Conservation (phyloP, 1,140 invertebrate genomes). For the Lepeophtheirus salmonis region DNA sequence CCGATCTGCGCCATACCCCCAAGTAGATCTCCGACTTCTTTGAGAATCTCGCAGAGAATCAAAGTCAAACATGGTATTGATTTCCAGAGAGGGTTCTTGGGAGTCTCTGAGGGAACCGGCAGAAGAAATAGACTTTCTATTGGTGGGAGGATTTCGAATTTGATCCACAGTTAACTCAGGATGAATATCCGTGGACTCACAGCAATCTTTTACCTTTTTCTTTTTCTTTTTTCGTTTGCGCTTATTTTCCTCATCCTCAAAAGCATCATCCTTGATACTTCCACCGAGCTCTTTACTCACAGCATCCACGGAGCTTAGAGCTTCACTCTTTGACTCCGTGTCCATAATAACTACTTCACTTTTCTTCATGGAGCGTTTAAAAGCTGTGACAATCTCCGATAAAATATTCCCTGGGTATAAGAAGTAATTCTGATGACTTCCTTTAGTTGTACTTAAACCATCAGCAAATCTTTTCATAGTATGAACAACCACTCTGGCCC, state of each 20-base stretch:
- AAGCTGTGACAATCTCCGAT: no score
- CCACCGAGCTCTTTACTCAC: no score
- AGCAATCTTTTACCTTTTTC: background rate
- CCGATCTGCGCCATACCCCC: background rate
- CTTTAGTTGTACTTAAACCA: no score
- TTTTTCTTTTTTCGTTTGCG: background rate
- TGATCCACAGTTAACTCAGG: slow-evolving; percentile 4
- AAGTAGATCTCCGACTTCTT: background rate
- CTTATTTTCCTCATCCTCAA: background rate
- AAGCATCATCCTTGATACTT: no score
- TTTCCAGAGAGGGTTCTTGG: background rate
- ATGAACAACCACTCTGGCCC: no score
- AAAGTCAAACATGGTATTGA: slow-evolving; percentile 13
- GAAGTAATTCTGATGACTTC: no score
- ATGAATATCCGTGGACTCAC: slow-evolving; percentile 6
- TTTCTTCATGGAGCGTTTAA: no score
- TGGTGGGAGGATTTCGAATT: background rate
- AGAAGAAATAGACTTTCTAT: background rate
- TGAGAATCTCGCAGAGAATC: background rate
- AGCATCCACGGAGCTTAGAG: no score
- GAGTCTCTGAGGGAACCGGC: background rate
- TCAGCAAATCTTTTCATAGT: no score
- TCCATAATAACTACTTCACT: no score
- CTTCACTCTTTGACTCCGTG: no score
- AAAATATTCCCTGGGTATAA: no score